These are phyloP conservation scores for Branchinecta lindahli DNA, from an alignment of 1,140 invertebrate genomes.

Conservation along the genomic window DNA sequence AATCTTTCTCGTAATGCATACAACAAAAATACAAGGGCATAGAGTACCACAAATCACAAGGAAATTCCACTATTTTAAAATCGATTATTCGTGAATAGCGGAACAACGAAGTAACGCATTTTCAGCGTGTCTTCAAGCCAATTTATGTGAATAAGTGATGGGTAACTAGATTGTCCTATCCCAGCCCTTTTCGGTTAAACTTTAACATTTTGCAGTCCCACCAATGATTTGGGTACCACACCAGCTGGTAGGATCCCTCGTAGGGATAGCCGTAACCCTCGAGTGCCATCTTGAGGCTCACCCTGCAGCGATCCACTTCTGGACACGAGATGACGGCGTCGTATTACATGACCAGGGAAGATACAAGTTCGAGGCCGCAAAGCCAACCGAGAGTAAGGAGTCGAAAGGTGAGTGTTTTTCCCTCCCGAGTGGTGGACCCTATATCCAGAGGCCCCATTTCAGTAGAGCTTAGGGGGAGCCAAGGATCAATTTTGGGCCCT, in stretches of 20 bases:
- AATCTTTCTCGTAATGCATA: too few species aligned
- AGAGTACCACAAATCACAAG: too few species aligned
- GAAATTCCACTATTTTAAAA: too few species aligned
- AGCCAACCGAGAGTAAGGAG: constrained; percentile 35
- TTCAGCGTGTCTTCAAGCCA: too few species aligned
- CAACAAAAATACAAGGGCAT: too few species aligned
- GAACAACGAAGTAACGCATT: too few species aligned
- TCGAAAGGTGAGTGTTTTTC: constrained; percentile 17
- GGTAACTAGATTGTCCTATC: too few species aligned
- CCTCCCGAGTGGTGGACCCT: constrained; percentile 17
- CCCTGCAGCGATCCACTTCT: constrained; percentile 78
- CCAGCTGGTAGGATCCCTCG: constrained; percentile 65
- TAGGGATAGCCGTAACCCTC: constrained; percentile 60
- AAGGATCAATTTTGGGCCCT: too few species aligned
- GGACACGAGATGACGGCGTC: constrained; percentile 66
- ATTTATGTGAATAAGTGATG: too few species aligned
- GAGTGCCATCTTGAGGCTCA: constrained; percentile 80
- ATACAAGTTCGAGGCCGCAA: constrained; percentile 45
- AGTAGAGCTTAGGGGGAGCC: too few species aligned
- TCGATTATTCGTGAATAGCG: too few species aligned
- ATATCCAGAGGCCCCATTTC: background rate
- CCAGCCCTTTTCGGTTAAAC: too few species aligned
- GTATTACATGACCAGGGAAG: constrained; percentile 75
- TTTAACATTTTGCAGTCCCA: constrained; percentile 50
- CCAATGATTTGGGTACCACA: constrained; percentile 79